Base-by-base conservation (phyloP, 2,888 invertebrate genomes). In the Stomorhina lunata region DNA sequence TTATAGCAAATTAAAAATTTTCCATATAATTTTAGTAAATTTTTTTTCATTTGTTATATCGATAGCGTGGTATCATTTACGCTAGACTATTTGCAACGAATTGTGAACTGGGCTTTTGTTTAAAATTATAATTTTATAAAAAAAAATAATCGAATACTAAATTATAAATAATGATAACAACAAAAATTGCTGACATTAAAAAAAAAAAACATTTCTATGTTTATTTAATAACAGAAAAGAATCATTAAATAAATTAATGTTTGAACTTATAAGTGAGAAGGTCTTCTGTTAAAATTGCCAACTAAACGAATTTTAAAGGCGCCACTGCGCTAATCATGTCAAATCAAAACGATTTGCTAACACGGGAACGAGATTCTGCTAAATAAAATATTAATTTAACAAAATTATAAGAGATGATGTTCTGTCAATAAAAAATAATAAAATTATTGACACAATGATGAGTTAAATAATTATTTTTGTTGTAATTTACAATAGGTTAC, bases 311-410 rank as follows among this genome's bases (percentile, higher is more conserved):
- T 45, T 68, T 65, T 78, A 48, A 65, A 75, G 81, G 78, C 81
- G 81, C 81, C 81, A 79, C 57, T 25, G 34, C 45, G 57, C 81
- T 82, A 78, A 82, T 82, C 78, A 75, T 43, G 29, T 3, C 45
- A 77, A 55, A 71, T 69, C 81, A 61, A 9, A 25, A 53, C 45
- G 61, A 40, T 59, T 55, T 32, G n/a, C 2, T 43, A 65, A 61
- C 53, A 71, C 45, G 59, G 71, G 45, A n/a, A n/a, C n/a, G n/a
- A 53, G 61, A 61, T 77, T 48, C 77, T 69, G 69, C 61, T 61
- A 69, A 45, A 66, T 15, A 55, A 45, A 43, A 25, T 37, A 43
- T 43, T 48, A 72, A 65, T 20, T 32, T 32, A 53, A 65, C 12
- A 34, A 34, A 34, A 50, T 5, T 29, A 29, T 50, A 61, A 61